phyloP scores from a whole-genome alignment of 2,888 invertebrate species.

The Epiblema foenella region DNA sequence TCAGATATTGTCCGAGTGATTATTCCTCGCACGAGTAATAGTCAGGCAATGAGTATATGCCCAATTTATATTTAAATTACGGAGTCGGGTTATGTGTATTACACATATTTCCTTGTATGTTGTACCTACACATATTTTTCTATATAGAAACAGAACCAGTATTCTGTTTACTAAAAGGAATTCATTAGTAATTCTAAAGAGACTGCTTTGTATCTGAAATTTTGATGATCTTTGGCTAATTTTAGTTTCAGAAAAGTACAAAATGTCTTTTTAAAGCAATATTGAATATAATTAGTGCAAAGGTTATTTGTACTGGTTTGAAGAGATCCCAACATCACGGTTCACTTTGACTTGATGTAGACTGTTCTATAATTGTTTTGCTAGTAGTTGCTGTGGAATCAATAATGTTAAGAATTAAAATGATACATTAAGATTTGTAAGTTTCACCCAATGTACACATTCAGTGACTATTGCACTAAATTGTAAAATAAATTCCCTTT shows the following conservation, averaged over 20 bases:
- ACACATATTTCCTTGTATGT: slow-evolving; percentile 16
- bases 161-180: slow-evolving; percentile 6
- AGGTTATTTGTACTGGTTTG: slow-evolving; percentile 9
- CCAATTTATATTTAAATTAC: slow-evolving; percentile 26
- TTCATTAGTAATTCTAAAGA: background rate
- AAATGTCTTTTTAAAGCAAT: slow-evolving; percentile 51
- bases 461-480: slow-evolving; percentile 75
- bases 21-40: slow-evolving; percentile 7
- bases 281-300: slow-evolving; percentile 34
- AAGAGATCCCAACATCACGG: slow-evolving; percentile 1
- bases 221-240: slow-evolving; percentile 14
- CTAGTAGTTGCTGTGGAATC: slow-evolving; percentile 40
- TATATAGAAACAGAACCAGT: slow-evolving; percentile 1
- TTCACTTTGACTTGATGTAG: slow-evolving; percentile 17
- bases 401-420: slow-evolving; percentile 49
- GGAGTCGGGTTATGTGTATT: slow-evolving; percentile 11
- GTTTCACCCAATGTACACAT: slow-evolving; percentile 76
- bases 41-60: background rate
- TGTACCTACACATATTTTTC: slow-evolving; percentile 12
- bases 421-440: slow-evolving; percentile 72
- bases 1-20: background rate
- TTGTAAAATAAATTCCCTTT: slow-evolving; percentile 75
- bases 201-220: background rate
- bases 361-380: slow-evolving; percentile 41
- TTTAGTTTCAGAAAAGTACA: slow-evolving; percentile 54